Percentiles rank a stretch among this genome's conserved stretches.
Evolutionary conservation across 2,113 vertebrate species (phyloP).

Genomic region (Erythrocebus patas): DNA sequence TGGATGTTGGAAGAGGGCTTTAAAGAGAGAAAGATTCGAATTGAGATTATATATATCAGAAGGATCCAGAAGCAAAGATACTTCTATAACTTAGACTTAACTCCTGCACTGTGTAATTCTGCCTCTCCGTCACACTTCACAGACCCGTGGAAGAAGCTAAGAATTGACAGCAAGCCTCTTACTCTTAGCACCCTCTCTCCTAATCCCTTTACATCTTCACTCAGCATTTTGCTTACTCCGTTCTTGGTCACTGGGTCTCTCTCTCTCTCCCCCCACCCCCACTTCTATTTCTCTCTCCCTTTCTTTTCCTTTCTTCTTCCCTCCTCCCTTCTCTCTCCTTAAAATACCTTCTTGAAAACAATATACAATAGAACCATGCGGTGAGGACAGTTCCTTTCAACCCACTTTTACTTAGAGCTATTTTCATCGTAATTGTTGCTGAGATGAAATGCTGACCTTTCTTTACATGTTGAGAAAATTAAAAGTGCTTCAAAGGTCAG

Average conservation of each 20-base stretch:
- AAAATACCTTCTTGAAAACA: constrained; percentile 60
- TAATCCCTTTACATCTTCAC: background rate
- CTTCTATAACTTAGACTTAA: background rate
- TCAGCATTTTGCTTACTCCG: background rate
- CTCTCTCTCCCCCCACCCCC: too few species aligned
- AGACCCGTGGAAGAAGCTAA: background rate
- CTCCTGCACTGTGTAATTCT: background rate
- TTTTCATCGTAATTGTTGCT: constrained; percentile 54
- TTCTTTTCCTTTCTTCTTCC: background rate
- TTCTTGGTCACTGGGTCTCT: background rate
- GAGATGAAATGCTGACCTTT: constrained; percentile 61
- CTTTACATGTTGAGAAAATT: constrained; percentile 46
- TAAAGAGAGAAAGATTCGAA: background rate
- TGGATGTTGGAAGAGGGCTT: background rate
- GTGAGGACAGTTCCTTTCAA: background rate
- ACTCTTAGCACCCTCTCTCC: background rate
- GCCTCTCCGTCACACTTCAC: too few species aligned
- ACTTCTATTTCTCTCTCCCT: too few species aligned
- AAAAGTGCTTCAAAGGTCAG: constrained; percentile 60
- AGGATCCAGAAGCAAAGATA: background rate
- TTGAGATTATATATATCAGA: background rate
- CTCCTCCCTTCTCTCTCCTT: background rate
- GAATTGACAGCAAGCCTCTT: background rate
- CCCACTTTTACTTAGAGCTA: constrained; percentile 48
- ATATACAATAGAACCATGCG: background rate